Base-by-base conservation (phyloP, 2,113 vertebrate species). In the Myiagra hebetior region DNA sequence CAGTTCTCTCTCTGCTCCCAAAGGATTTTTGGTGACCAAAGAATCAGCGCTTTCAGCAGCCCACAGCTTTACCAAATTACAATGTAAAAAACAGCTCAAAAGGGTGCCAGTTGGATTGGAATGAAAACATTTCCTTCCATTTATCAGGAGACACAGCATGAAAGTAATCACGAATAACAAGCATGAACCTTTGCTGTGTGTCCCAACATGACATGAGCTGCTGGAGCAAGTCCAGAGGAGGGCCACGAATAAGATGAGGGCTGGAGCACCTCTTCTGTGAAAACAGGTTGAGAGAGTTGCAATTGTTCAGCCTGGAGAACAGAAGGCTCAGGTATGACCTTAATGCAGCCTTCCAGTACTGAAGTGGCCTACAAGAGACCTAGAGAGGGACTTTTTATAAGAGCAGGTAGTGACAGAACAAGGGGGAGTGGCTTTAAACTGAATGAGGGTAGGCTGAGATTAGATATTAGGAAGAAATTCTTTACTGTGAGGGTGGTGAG, bases 201-300 rank as follows among this genome's bases (percentile, higher is more conserved):
- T 44, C 41, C 55, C 55, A 69, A 81, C 47, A 56, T 13, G 69
- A 81, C 62, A 37, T 13, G 31, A 55, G 11, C 23, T 30, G 26
- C 13, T 75, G 68, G 39, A 74, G 18, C 31, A 21, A 49, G 47
- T 37, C 27, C 62, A 62, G 23, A 68, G 9, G 13, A 81, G 7
- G 15, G 22, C 22, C 41, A 24, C 0, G 0, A 68, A 64, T 23
- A 64, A 18, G 19, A 42, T 15, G 18, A 62, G 15, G 31, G 47
- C 15, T 62, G 39, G 30, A 41, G 15, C 55, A 74, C 15, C n/a
- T 60, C 46, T 67, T 39, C 46, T 60, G 27, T 28, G 35, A 62
- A 68, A 46, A 60, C 21, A 86, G 13, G 6, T 11, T 7, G 9
- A 62, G 13, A 69, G 18, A 74, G 13, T 4, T 24, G 15, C 19